phyloP scores from a whole-genome alignment of 2,888 invertebrate species.

The Rhagophthalmus giganteus region DNA sequence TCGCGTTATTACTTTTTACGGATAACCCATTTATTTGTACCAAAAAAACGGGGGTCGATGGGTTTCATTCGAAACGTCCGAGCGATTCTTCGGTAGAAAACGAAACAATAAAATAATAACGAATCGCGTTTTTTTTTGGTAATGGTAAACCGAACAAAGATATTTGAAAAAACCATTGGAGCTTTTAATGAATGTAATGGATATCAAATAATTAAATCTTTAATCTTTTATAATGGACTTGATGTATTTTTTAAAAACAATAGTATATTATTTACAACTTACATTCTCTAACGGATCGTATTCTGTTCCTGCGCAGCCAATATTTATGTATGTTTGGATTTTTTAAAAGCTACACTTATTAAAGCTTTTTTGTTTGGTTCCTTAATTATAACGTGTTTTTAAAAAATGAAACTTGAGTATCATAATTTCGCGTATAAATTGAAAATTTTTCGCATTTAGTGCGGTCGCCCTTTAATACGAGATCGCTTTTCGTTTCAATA shows the following conservation, averaged over 20 bases:
- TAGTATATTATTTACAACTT: slow-evolving; percentile 1
- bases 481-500: no score
- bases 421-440: no score
- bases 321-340: no score
- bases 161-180: slow-evolving; percentile 3
- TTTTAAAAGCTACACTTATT: no score
- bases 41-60: no score
- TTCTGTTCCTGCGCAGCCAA: slow-evolving; percentile 1
- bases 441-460: no score
- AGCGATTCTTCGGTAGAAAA: no score
- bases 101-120: background rate
- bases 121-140: background rate
- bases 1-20: background rate
- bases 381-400: background rate
- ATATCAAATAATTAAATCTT: slow-evolving; percentile 1
- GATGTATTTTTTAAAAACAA: background rate
- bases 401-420: background rate
- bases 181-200: slow-evolving; percentile 1
- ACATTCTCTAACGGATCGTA: background rate
- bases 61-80: no score
- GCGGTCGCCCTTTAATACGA: no score
- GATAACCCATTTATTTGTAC: no score
- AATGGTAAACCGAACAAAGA: background rate
- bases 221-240: slow-evolving; percentile 1
- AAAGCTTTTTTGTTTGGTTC: no score